Evolutionary conservation across 1,140 invertebrate genomes (phyloP).

Genomic region (Asobara japonica): DNA sequence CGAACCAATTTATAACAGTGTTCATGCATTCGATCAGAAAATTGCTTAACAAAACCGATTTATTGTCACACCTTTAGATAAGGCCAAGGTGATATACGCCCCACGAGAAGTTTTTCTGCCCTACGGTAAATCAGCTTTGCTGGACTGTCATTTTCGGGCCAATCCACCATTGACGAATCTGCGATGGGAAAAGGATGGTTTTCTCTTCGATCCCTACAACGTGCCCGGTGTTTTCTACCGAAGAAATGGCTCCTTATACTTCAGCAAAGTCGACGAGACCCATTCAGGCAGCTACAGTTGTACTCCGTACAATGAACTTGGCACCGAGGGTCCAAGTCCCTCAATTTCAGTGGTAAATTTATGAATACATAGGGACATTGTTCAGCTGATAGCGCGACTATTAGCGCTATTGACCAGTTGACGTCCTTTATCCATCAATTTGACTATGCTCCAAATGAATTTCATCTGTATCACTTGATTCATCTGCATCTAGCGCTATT

Average conservation of each 20-base stretch:
- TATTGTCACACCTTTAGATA: too few relatives aligned
- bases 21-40: too few relatives aligned
- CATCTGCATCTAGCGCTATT: not conserved
- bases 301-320: conserved; percentile 90
- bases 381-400: not conserved
- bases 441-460: not conserved
- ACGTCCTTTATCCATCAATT: conserved; percentile 50
- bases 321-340: conserved; percentile 84
- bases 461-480: not conserved
- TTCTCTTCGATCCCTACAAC: conserved; percentile 91
- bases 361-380: conserved; percentile 6
- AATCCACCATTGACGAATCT: conserved; percentile 94
- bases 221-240: conserved; percentile 86
- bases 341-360: conserved; percentile 78
- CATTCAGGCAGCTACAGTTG: conserved; percentile 87
- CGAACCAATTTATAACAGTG: too few relatives aligned
- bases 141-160: conserved; percentile 92
- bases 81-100: conserved; percentile 91
- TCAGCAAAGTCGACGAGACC: conserved; percentile 81
- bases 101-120: conserved; percentile 88
- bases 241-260: conserved; percentile 88
- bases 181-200: conserved; percentile 93
- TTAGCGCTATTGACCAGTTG: conserved; percentile 47
- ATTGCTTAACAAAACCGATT: too few relatives aligned
- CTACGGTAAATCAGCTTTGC: conserved; percentile 86